phyloP scores from a whole-genome alignment of 2,113 vertebrate species.

The Sceloporus tristichus region DNA sequence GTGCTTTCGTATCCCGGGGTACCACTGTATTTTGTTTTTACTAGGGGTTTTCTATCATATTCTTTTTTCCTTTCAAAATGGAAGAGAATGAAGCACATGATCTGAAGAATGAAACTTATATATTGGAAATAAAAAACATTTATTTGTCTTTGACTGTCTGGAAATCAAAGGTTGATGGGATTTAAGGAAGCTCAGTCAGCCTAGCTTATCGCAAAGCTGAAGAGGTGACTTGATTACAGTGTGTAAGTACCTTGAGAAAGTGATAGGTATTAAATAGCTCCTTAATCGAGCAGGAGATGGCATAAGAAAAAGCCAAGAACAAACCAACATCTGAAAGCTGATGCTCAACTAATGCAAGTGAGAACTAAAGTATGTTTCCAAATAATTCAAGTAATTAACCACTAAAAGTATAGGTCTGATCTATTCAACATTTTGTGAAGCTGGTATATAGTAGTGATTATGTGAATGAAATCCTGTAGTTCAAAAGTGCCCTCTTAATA shows the following conservation, averaged over 20 bases:
- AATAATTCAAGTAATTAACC: not conserved
- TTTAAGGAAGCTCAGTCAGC: not conserved
- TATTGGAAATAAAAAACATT: constrained; percentile 36
- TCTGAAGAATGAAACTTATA: not conserved
- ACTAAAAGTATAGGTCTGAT: not conserved
- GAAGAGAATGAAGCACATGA: not conserved
- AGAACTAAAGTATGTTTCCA: not conserved
- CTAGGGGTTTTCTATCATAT: not conserved
- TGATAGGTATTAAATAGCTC: constrained; percentile 1
- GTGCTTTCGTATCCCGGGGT: too few relatives aligned
- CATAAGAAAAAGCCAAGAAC: not conserved
- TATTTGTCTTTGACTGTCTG: not conserved
- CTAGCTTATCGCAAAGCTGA: constrained; percentile 8
- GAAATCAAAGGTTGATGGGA: not conserved
- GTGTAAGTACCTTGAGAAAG: not conserved
- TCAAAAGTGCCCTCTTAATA: too few relatives aligned
- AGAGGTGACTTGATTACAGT: not conserved
- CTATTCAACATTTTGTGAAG: not conserved
- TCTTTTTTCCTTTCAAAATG: not conserved
- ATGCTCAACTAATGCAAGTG: not conserved
- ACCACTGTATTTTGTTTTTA: constrained; percentile 36
- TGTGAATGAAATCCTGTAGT: too few relatives aligned
- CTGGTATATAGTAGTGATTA: too few relatives aligned
- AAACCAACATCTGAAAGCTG: not conserved
- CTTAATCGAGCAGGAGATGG: not conserved